phyloP scores from a whole-genome alignment of 2,113 vertebrate genomes.

The Deroptyus accipitrinus region DNA sequence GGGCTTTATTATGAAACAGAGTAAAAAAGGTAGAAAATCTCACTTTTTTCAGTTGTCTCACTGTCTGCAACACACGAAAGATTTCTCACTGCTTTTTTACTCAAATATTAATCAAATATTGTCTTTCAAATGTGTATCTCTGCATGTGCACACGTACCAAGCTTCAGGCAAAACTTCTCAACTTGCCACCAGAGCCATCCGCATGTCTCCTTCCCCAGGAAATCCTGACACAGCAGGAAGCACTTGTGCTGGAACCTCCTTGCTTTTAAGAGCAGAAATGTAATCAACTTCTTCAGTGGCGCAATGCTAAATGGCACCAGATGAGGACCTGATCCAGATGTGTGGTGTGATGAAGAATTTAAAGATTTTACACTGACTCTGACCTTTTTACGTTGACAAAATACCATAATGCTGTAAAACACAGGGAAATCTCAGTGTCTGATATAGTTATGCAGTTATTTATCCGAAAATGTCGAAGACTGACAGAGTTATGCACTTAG shows the following conservation, averaged over 20 bases:
- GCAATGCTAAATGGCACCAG: background rate
- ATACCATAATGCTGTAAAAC: background rate
- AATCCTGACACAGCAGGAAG: background rate
- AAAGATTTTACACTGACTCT: background rate
- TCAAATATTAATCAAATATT: background rate
- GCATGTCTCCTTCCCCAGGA: background rate
- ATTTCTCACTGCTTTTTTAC: background rate
- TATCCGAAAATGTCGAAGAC: background rate
- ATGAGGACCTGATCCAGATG: background rate
- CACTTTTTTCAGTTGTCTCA: background rate
- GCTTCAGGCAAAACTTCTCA: background rate
- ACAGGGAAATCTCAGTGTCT: background rate
- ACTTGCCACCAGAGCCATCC: too few relatives aligned
- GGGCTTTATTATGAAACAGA: fast-evolving
- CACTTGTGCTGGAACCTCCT: background rate
- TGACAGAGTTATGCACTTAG: background rate
- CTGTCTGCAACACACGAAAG: background rate
- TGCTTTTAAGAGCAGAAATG: background rate
- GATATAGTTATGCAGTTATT: background rate
- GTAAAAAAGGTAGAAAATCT: background rate
- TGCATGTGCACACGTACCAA: background rate
- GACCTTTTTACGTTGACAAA: background rate
- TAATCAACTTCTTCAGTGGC: background rate
- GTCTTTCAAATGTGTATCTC: background rate
- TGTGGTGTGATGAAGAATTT: background rate